Percentiles rank a stretch among this genome's conserved stretches.
These are phyloP conservation scores for Didymodactylos carnosus DNA, from an alignment of 2,888 invertebrate genomes.

Conservation along the genomic window DNA sequence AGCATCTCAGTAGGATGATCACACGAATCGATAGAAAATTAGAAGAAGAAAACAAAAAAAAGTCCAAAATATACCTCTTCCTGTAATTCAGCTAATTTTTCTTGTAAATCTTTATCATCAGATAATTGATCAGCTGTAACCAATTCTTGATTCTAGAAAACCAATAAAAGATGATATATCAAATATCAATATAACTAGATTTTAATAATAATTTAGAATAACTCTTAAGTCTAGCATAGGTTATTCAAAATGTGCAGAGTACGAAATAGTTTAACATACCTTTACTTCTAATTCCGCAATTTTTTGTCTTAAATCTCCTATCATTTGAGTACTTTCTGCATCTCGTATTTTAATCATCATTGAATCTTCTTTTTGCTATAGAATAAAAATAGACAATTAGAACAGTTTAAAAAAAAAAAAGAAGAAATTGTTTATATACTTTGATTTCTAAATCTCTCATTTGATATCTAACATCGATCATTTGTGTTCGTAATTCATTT, in stretches of 20 bases:
- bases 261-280: too few species aligned
- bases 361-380: constrained; percentile 58
- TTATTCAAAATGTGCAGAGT: too few species aligned
- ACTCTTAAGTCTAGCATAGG: too few species aligned
- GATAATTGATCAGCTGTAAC: background rate
- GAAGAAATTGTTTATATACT: background rate
- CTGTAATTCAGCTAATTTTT: background rate
- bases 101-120: background rate
- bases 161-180: too few species aligned
- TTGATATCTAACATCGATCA: background rate
- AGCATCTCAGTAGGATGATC: too few species aligned
- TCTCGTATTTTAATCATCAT: constrained; percentile 82
- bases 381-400: background rate
- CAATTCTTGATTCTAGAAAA: background rate
- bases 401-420: constrained; percentile 12
- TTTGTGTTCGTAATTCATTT: background rate
- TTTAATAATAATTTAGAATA: too few species aligned
- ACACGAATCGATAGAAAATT: too few species aligned
- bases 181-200: too few species aligned
- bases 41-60: too few species aligned
- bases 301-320: constrained; percentile 77
- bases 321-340: constrained; percentile 74
- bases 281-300: constrained; percentile 61
- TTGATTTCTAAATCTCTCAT: background rate
- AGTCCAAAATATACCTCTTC: background rate